Evolutionary conservation across 2,888 invertebrate genomes (phyloP).

Genomic region (Aphidoletes aphidimyza): DNA sequence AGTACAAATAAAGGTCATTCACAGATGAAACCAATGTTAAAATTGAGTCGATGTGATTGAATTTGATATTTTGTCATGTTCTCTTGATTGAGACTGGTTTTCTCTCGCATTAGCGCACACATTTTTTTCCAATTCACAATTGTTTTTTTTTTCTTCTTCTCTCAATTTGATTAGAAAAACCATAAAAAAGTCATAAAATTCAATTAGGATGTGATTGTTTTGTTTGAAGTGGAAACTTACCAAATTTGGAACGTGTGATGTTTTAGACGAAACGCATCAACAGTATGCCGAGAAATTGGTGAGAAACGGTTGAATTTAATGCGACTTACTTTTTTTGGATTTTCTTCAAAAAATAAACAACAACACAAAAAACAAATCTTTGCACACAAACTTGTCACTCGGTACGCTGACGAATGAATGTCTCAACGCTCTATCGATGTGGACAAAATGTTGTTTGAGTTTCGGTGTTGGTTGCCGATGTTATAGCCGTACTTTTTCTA

Average conservation of each 20-base stretch:
- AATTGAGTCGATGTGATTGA: no score
- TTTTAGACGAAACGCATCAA: background rate
- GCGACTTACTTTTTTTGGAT: constrained; percentile 36
- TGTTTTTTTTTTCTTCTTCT: no score
- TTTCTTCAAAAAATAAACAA: no score
- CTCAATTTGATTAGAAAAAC: no score
- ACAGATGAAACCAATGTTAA: no score
- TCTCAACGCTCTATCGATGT: constrained; percentile 33
- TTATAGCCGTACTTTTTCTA: constrained; percentile 1
- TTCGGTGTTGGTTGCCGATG: constrained; percentile 37
- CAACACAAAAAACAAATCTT: no score
- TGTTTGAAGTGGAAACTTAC: background rate
- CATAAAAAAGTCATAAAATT: no score
- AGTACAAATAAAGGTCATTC: constrained; percentile 36
- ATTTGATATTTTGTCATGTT: no score
- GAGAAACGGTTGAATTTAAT: background rate
- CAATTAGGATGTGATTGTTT: no score
- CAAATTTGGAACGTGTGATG: background rate
- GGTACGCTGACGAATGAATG: constrained; percentile 50
- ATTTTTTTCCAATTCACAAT: no score
- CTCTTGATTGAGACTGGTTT: no score
- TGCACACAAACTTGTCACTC: constrained; percentile 36
- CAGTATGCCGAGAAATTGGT: background rate
- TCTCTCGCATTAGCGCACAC: no score
- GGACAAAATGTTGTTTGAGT: constrained; percentile 28